Percentiles rank a stretch among this genome's conserved stretches.
Conservation (phyloP, 1,140 invertebrate species). For the Monomorium pharaonis region DNA sequence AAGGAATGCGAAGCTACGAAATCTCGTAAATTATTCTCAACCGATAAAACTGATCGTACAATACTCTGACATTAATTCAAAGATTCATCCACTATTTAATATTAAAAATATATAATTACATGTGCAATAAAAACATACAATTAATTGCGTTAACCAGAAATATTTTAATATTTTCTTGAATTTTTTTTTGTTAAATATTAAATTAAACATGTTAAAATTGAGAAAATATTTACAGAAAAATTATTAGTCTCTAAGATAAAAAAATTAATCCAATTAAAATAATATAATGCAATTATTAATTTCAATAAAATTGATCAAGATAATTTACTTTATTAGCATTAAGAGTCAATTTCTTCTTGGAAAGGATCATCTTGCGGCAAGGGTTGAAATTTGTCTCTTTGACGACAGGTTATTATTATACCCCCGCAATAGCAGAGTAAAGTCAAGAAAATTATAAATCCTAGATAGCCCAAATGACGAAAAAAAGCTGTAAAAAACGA, state of each 20-base stretch:
- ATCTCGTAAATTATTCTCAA: neutral
- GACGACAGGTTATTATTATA: conserved; percentile 82
- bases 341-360: neutral
- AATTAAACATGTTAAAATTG: conserved; percentile 1
- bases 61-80: neutral
- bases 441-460: conserved; percentile 85
- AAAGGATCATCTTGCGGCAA: conserved; percentile 3
- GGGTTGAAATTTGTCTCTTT: conserved; percentile 64
- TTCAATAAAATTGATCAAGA: neutral
- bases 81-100: neutral
- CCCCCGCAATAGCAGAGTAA: conserved; percentile 86
- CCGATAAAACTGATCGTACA: conserved; percentile 33
- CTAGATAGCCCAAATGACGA: conserved; percentile 86
- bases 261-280: neutral
- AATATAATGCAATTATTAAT: neutral
- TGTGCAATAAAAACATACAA: neutral
- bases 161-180: neutral
- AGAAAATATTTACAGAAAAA: neutral
- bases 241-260: neutral
- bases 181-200: neutral
- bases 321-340: neutral
- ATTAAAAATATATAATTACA: neutral
- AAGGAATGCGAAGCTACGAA: conserved; percentile 20
- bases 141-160: neutral
- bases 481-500: conserved; percentile 82